Conservation (phyloP, 2,888 invertebrate genomes). For the Rotaria sp. region DNA sequence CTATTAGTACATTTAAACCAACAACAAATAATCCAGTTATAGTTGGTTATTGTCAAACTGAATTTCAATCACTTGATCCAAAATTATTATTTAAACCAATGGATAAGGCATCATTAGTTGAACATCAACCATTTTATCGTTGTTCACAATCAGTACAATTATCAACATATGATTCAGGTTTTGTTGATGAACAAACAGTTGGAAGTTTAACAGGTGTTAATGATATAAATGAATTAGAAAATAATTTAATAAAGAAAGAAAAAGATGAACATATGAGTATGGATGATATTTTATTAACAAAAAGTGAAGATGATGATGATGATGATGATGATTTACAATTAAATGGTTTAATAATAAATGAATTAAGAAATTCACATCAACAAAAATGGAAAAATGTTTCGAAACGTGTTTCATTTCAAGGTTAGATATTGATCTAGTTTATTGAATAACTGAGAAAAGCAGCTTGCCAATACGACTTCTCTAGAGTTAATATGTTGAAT, state of each 20-base stretch:
- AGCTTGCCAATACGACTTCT: too few species aligned
- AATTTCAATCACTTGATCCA: conserved; percentile 9
- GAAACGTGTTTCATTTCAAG: conserved; percentile 22
- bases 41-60: neutral
- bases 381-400: neutral
- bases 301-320: neutral
- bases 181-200: conserved; percentile 5
- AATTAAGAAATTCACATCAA: neutral
- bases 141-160: neutral
- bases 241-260: neutral
- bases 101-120: neutral
- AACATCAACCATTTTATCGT: neutral
- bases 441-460: too few species aligned
- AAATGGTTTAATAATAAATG: neutral
- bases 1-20: neutral
- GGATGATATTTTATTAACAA: neutral
- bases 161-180: conserved; percentile 13
- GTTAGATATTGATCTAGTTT: neutral
- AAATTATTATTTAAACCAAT: neutral
- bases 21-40: neutral
- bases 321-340: neutral
- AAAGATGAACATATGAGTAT: neutral
- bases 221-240: neutral
- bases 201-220: neutral
- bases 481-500: too few species aligned